Base-by-base conservation (phyloP, 2,113 vertebrate species). In the Neolamprologus longior region DNA sequence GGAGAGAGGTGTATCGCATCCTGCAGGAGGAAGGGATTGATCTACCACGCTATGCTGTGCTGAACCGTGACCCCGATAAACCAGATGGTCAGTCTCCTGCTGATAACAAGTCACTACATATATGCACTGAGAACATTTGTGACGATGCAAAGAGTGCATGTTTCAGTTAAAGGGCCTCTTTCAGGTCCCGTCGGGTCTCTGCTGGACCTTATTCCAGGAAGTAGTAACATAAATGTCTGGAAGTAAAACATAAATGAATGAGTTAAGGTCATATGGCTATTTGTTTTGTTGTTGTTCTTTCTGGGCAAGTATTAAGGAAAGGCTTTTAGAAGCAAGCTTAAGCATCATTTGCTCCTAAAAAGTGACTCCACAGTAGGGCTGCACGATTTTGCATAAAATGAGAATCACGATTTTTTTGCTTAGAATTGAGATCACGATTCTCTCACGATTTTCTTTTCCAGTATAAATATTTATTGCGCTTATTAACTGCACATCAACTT, bases 1-100 rank as follows among this genome's bases (percentile, higher is more conserved):
- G 99, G 96, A 97, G 98, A 88, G 98, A 99, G 92, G 99, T 99
- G 33, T 99, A 99, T 94, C 98, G 98, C 47, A 99, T 99, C 93
- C 96, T 99, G 81, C 98, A 99, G 86, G 97, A 99, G 53, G 99
- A 99, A 42, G 99, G 99, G 28, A 98, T 99, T 47, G 99, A 99
- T 94, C 95, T 99, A 45, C 99, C 99, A 9, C 98, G 98, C 84
- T 99, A 99, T 9, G 98, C 98, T 79, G 98, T 99, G 86, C 96
- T 99, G 88, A 99, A 99, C 92, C 97, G 99, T 31, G 98, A 99
- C 92, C 99, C 99, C 9, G 98, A 99, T 86, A 97, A 97, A 86
- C 98, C 99, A 55, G 97, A 99, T 14, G 99, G 99, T 99, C 33
- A 90, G 97, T 96, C 82, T 81, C 45, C 31, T 63, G 7, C 15